Base-by-base conservation (phyloP, 2,888 invertebrate genomes). In the Theretra japonica region DNA sequence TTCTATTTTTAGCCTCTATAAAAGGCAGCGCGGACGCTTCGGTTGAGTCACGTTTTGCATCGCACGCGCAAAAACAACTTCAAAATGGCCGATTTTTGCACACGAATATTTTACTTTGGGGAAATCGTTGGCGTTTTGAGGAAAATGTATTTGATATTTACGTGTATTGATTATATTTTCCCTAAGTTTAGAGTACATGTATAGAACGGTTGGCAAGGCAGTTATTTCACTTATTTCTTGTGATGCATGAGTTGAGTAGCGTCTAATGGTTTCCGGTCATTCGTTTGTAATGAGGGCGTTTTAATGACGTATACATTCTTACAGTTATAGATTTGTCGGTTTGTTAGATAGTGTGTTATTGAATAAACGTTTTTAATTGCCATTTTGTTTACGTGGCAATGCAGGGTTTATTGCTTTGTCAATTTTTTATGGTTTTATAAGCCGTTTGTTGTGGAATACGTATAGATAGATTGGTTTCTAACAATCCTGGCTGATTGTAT, bases 1-100 rank as follows among this genome's bases (percentile, higher is more conserved):
- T 74, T 85, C 85, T 88, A 88, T 88, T 85, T 86, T 81, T 88
- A 88, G 84, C 75, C 74, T 73, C 76, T 77, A 83, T 81, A 85
- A 84, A 86, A 88, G 87, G 89, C 76, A 82, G 82, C 80, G 80
- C 77, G 79, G 68, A 68, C 62, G 81, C 80, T 76, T 77, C 65
- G 48, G 75, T 79, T 79, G 80, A 86, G 83, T 87, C 89, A 87
- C 85, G 88, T 85, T 84, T 79, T 79, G 80, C 80, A 77, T 58
- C 57, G 30, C 68, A 72, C 58, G 71, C 59, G 58, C 71, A 59
- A 50, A 57, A 48, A 58, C 23, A 68, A 28, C 50, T 71, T 33
- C 71, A 50, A 68, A 48, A 71, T 71, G 41, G 56, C 60, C 17
- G 56, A 21, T 53, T 65, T 56, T 28, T 56, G 33, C 23, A 59